Base-by-base conservation (phyloP, 1,140 invertebrate species). In the Eumeta japonica region DNA sequence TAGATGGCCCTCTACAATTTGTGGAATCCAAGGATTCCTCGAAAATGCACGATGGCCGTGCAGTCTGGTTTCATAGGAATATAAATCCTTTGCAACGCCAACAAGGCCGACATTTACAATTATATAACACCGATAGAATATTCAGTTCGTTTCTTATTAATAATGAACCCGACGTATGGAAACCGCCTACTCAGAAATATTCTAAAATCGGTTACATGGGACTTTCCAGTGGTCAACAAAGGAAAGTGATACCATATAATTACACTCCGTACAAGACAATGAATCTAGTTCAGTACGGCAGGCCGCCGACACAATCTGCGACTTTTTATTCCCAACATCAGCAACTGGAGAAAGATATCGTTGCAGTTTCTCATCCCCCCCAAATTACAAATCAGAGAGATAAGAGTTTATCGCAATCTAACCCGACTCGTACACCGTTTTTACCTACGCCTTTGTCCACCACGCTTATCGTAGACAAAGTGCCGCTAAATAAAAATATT, bases 51-150 rank as follows among this genome's bases (percentile, higher is more conserved):
- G 53, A 55, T 1, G 50, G 63, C 41, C 53, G 63, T 37, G 59
- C 65, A 0, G 45, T 74, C 28, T 74, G 70, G 70, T 48, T 68
- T 28, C 70, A 74, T 40, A 72, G 55, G 46, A 74, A 74, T 38
- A 63, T 73, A 39, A 52, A 39, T 13, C 58, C 61, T 16, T 40
- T 44, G 15, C 46, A 43, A 43, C 43, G 48, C 28, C 38, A 47
- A 12, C 50, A 55, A 16, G 58, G 43, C 12, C 49, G 52, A 28
- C 56, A 53, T 16, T 42, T 58, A 17, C 48, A 45, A 16, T 5
- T 11, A n/a, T 52, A 50, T 28, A 56, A 56, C 18, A 48, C 68
- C 31, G 64, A 74, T 27, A 57, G 63, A 45, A 48, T 74, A 32
- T 74, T 71, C 45, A 62, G 58, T 7, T 63, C 66, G 10, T 29